phyloP scores from a whole-genome alignment of 2,888 invertebrate species.

The Oasisia sp. region DNA sequence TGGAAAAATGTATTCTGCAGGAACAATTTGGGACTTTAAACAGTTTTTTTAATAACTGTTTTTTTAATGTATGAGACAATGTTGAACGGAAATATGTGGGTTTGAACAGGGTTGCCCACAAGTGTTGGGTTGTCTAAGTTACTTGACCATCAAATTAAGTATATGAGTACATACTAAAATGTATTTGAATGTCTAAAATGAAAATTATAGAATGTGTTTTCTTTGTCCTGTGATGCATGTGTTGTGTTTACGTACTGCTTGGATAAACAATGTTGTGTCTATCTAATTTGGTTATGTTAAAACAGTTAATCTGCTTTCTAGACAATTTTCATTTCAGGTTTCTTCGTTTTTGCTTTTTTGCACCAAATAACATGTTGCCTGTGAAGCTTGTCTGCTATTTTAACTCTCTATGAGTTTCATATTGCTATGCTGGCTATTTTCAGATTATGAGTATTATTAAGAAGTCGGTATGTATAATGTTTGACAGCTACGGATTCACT shows the following conservation, averaged over 20 bases:
- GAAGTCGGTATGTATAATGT: slow-evolving; percentile 23
- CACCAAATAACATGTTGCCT: neutral
- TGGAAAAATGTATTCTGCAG: no score
- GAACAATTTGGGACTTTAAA: no score
- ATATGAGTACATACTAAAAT: no score
- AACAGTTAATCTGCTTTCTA: neutral
- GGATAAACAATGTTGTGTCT: neutral
- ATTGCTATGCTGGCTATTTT: neutral
- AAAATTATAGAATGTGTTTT: no score
- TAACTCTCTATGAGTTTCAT: neutral
- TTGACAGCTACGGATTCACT: neutral
- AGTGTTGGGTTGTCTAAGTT: no score
- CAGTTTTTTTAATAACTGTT: no score
- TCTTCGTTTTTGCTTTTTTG: neutral
- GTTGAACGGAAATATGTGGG: no score
- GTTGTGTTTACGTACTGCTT: neutral
- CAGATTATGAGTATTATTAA: slow-evolving; percentile 26
- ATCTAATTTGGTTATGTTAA: neutral
- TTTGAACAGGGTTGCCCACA: no score
- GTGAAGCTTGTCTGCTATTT: neutral
- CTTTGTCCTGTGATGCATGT: neutral
- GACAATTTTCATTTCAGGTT: neutral
- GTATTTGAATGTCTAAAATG: no score
- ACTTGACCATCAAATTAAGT: no score
- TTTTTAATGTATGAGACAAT: no score